Base-by-base conservation (phyloP, 1,140 invertebrate species). In the Scaptomyza montana region DNA sequence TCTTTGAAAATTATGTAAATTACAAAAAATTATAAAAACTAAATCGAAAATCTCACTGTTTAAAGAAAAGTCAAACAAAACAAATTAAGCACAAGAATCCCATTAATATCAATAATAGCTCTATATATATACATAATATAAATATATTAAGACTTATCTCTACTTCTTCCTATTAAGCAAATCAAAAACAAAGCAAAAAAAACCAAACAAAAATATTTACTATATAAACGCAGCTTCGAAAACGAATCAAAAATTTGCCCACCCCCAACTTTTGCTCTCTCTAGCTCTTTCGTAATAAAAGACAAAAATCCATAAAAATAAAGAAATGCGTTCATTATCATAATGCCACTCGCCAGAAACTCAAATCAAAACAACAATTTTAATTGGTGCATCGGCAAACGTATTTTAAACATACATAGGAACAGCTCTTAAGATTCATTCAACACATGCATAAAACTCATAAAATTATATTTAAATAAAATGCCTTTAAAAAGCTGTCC, bases 141-240 rank as follows among this genome's bases (percentile, higher is more conserved):
- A 16, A 39, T 68, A 68, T 56, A 56, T 51, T 74, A 76, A 76
- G 74, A 66, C 57, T 55, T 66, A 76, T 72, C 55, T 76, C 61
- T 76, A 76, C 49, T 76, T 76, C 63, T 72, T 66, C 74, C 74
- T 72, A 66, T 65, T 76, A 72, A 71, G 69, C 9, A 61, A 63
- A 53, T 47, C 39, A 63, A 55, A 39, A 57, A 53, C 36, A 56
- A 49, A 2, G 33, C 12, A 25, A n/a, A n/a, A n/a, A n/a, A n/a
- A 25, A 4, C 21, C 21, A 25, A 25, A 25, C 21, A 25, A 25
- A 25, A 25, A 25, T 25, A 25, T 25, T 25, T 25, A 16, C 28
- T 45, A 56, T 41, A 43, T 49, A 47, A 12, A 41, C 21, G 53
- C 39, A 53, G 46, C 46, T 36, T 59, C 57, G 53, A 59, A 57